These are phyloP conservation scores for Adineta ricciae DNA, from an alignment of 2,888 invertebrate genomes.

Conservation along the genomic window DNA sequence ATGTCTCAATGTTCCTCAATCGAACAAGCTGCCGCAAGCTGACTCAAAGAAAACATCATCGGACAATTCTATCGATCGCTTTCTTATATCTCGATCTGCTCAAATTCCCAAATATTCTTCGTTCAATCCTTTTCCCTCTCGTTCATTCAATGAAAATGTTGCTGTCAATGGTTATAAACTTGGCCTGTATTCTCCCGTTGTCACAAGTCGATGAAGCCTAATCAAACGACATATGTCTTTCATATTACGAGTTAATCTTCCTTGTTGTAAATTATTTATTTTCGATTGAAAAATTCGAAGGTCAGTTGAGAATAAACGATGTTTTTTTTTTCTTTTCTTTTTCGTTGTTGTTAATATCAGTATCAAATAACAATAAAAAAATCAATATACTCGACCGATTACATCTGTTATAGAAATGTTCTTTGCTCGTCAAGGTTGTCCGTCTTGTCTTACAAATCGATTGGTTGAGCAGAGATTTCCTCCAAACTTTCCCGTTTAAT, in stretches of 20 bases:
- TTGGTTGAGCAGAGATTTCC: background rate
- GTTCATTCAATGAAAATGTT: conserved; percentile 43
- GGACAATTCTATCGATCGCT: background rate
- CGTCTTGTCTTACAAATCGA: background rate
- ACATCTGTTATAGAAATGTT: background rate
- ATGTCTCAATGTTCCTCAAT: background rate
- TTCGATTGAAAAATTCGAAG: too few relatives aligned
- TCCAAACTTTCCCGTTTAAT: background rate
- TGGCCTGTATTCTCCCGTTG: conserved; percentile 40
- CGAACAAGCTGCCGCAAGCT: background rate
- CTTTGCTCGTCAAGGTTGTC: background rate
- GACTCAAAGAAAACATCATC: background rate
- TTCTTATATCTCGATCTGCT: background rate
- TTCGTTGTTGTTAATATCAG: background rate
- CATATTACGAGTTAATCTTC: background rate
- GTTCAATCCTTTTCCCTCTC: conserved; percentile 45
- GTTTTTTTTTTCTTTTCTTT: background rate
- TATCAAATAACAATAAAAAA: background rate
- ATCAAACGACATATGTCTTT: background rate
- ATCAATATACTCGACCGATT: background rate
- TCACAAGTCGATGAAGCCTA: background rate
- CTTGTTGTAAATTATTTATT: background rate
- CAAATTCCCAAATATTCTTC: conserved; percentile 27
- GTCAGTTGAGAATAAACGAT: too few relatives aligned
- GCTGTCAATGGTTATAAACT: conserved; percentile 44